phyloP scores from a whole-genome alignment of 2,113 vertebrate genomes.

The Saguinus midas region DNA sequence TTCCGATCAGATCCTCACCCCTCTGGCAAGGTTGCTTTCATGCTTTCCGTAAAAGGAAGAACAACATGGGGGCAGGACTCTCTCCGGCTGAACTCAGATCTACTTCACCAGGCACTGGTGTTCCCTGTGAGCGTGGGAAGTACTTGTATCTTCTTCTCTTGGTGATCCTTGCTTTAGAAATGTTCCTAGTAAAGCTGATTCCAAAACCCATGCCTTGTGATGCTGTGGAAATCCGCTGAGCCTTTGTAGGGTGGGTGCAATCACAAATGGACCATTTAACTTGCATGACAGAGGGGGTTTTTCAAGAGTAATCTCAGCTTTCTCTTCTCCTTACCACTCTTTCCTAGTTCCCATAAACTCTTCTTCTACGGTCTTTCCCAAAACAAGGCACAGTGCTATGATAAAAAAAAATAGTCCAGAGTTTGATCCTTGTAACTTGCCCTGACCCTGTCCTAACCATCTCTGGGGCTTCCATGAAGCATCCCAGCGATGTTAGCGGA shows the following conservation, averaged over 20 bases:
- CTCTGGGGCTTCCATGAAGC: not conserved
- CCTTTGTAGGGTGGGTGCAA: not conserved
- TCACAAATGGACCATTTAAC: not conserved
- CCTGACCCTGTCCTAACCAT: not conserved
- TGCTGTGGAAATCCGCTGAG: not conserved
- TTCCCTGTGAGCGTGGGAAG: not conserved
- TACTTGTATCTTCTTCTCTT: not conserved
- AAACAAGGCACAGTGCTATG: not conserved
- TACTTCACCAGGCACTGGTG: not conserved
- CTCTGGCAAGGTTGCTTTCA: not conserved
- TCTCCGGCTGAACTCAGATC: not conserved
- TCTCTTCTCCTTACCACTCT: not conserved
- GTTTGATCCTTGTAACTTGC: not conserved
- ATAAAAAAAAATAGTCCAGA: not conserved
- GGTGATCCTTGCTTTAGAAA: not conserved
- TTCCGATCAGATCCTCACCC: not conserved
- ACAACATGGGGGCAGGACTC: rapidly evolving
- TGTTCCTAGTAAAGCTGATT: not conserved
- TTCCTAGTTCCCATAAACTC: not conserved
- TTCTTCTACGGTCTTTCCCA: not conserved
- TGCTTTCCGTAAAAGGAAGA: not conserved
- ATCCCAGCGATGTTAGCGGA: not conserved
- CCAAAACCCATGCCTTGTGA: not conserved
- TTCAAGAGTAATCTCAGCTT: not conserved
- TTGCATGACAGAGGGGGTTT: not conserved